These are phyloP conservation scores for Xenentodon cancila DNA, from an alignment of 2,797 vertebrate species.

Conservation along the genomic window DNA sequence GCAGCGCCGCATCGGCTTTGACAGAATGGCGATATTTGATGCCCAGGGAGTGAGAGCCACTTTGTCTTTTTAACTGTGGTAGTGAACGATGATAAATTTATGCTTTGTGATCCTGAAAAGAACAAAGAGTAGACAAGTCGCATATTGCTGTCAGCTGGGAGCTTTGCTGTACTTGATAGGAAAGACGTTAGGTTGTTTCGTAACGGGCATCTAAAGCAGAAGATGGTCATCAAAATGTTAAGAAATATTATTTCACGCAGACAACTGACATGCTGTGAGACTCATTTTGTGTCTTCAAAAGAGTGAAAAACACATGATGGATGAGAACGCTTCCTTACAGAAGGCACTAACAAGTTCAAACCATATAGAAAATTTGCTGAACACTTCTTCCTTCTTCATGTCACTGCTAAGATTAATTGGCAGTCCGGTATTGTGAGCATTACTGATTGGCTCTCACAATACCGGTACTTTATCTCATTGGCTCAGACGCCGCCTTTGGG, in stretches of 20 bases:
- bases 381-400: conserved; percentile 63
- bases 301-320: too few relatives aligned
- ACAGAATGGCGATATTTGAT: not conserved
- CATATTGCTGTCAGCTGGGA: conserved; percentile 40
- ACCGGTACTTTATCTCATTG: conserved; percentile 82
- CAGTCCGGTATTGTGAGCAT: conserved; percentile 60
- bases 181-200: conserved; percentile 6
- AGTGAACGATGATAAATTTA: conserved; percentile 69
- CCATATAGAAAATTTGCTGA: conserved; percentile 29
- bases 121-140: conserved; percentile 33
- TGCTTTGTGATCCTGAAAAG: conserved; percentile 55
- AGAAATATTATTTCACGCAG: conserved; percentile 18
- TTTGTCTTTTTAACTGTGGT: conserved; percentile 26
- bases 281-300: not conserved
- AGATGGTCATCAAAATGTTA: conserved; percentile 23
- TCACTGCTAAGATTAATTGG: conserved; percentile 79
- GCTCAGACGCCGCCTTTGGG: conserved; percentile 75
- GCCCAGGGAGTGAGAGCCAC: not conserved
- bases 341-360: conserved; percentile 34
- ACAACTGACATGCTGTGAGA: conserved; percentile 6
- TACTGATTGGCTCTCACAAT: conserved; percentile 76
- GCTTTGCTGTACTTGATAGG: not conserved
- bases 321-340: conserved; percentile 12
- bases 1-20: not conserved
- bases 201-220: conserved; percentile 38